Evolutionary conservation across 2,888 invertebrate species (phyloP).

Genomic region (Raillietiella orientalis): DNA sequence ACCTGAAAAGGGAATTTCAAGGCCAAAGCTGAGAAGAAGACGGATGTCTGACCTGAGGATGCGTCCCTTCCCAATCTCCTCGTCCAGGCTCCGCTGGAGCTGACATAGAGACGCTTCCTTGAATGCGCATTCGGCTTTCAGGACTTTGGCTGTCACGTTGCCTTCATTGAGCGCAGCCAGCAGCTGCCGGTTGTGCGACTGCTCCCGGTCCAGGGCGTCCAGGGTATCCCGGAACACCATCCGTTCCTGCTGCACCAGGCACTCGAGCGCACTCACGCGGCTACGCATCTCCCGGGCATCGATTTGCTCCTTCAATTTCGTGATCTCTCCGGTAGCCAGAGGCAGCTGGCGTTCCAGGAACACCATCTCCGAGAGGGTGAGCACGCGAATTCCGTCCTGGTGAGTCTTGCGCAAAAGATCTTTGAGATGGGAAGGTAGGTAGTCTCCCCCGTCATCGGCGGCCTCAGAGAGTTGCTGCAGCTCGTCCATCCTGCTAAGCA

Average conservation of each 20-base stretch:
- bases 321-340: conserved; percentile 6
- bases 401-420: no score
- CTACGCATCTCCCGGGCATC: conserved; percentile 6
- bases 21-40: no score
- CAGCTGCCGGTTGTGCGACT: conserved; percentile 10
- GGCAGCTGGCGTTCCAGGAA: background rate
- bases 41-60: no score
- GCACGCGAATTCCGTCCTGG: no score
- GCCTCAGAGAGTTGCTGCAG: no score
- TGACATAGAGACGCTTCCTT: conserved; percentile 4
- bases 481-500: no score
- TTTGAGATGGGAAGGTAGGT: no score
- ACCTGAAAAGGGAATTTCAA: no score
- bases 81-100: conserved; percentile 5
- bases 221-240: conserved; percentile 11
- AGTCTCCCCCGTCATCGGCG: no score
- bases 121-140: conserved; percentile 9
- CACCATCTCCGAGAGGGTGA: no score
- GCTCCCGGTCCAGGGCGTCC: conserved; percentile 10
- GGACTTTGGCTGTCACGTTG: conserved; percentile 9
- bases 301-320: conserved; percentile 4
- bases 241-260: conserved; percentile 12
- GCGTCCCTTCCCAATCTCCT: conserved; percentile 5
- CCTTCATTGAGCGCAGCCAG: conserved; percentile 10
- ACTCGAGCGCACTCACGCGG: conserved; percentile 12